Percentiles rank a stretch among this genome's conserved stretches.
phyloP scores from a whole-genome alignment of 2,888 invertebrate species.

The Hanleya hanleyi region DNA sequence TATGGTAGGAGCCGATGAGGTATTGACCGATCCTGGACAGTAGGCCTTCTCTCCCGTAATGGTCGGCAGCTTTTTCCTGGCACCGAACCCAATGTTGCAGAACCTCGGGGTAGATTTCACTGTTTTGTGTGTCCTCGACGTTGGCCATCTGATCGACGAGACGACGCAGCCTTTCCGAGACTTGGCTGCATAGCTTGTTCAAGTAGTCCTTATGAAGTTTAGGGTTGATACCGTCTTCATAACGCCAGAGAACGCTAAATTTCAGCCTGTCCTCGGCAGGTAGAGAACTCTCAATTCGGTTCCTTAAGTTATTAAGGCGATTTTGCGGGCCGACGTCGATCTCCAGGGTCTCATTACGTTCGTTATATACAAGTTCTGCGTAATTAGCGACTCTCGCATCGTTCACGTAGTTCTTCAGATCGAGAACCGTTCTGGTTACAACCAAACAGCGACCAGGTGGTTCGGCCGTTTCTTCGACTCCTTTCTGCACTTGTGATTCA shows the following conservation, averaged over 20 bases:
- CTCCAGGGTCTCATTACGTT: slow-evolving; percentile 47
- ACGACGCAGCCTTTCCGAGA: slow-evolving; percentile 42
- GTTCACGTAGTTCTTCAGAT: slow-evolving; percentile 68
- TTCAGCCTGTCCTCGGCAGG: slow-evolving; percentile 44
- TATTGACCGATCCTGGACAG: slow-evolving; percentile 50
- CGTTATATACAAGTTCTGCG: slow-evolving; percentile 57
- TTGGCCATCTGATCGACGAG: slow-evolving; percentile 45
- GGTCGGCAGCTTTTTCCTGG: slow-evolving; percentile 41
- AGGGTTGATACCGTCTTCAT: slow-evolving; percentile 65
- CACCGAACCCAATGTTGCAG: slow-evolving; percentile 51
- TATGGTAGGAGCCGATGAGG: slow-evolving; percentile 44
- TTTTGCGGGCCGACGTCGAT: slow-evolving; percentile 45
- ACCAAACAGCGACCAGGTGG: slow-evolving; percentile 55
- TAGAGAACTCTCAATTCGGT: slow-evolving; percentile 46
- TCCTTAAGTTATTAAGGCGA: slow-evolving; percentile 50
- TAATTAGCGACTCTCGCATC: slow-evolving; percentile 46
- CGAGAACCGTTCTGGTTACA: slow-evolving; percentile 64
- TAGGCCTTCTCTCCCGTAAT: slow-evolving; percentile 46
- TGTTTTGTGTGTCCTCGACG: background rate
- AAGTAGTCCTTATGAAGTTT: slow-evolving; percentile 65
- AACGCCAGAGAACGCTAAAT: slow-evolving; percentile 68
- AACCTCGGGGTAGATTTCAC: slow-evolving; percentile 47
- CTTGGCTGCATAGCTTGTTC: slow-evolving; percentile 49
- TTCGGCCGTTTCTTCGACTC: slow-evolving; percentile 46
- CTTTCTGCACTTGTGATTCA: slow-evolving; percentile 58